These are phyloP conservation scores for Catostylus mosaicus DNA, from an alignment of 30 jellyfish, hydroid and myxozoan species.

Conservation along the genomic window DNA sequence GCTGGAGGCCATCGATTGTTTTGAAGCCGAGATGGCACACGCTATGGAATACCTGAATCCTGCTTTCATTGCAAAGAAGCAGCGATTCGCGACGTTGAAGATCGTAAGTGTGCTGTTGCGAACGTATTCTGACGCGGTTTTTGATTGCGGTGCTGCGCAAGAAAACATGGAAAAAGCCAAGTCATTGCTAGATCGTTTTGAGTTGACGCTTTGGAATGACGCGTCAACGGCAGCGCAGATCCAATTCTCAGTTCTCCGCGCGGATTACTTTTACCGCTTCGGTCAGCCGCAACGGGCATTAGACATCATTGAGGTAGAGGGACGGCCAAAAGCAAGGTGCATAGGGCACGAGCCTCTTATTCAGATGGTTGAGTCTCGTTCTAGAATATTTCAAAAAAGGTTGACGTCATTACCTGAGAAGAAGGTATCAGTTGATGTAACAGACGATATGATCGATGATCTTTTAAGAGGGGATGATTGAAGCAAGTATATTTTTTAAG, in stretches of 20 bases:
- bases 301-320: conserved; percentile 5
- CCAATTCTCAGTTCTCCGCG: not conserved
- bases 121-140: not conserved
- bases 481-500: no score
- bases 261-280: conserved; percentile 10
- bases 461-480: not conserved
- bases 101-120: conserved; percentile 1
- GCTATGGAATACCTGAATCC: conserved; percentile 7
- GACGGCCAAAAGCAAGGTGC: not conserved
- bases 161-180: conserved; percentile 12
- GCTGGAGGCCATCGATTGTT: conserved; percentile 23
- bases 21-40: conserved; percentile 13
- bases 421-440: not conserved
- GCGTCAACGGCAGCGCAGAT: conserved; percentile 25
- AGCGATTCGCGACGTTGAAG: conserved; percentile 21
- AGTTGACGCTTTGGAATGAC: not conserved
- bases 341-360: conserved; percentile 22
- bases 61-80: not conserved
- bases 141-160: not conserved
- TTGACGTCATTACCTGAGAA: not conserved
- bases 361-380: conserved; percentile 11
- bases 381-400: not conserved
- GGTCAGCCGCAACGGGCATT: conserved; percentile 12
- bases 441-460: conserved; percentile 15
- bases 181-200: conserved; percentile 21